Evolutionary conservation across 2,888 invertebrate species (phyloP), one percentile per base, ranked within the genome.

Genomic region (Lasioglossum vierecki): DNA sequence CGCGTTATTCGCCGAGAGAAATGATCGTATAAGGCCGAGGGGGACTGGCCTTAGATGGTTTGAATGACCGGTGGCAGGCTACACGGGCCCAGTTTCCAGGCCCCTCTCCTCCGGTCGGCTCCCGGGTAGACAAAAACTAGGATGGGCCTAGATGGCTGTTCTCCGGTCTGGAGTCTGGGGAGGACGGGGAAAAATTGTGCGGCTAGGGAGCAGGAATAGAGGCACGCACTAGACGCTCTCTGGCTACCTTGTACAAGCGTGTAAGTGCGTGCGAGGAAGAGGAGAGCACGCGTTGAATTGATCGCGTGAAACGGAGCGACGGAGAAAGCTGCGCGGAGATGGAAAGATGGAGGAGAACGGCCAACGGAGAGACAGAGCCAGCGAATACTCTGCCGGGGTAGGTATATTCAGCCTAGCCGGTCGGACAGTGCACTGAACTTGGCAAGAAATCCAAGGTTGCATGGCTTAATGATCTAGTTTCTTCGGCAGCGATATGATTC

Each of bases 361-460:
- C 26, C 30, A 1, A 26, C n/a, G 63, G 63, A 63, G 63, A 30
- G 63, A 63, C 18, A 63, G 63, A 63, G 63, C 77, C 30, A 73
- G 76, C 63, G 68, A 87, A 89, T 90, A 88, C 87, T 83, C 87
- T 83, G 85, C 83, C 82, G 80, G 89, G 83, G 88, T 86, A 91
- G 86, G 83, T 89, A 89, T 87, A 91, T 92, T 89, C 82, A 89
- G 88, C 88, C 85, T 91, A 89, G 89, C 82, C 39, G 88, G 85
- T 88, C 90, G 92, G 90, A 89, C 92, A 91, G 94, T 94, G 93
- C 94, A 94, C 90, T 94, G 94, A 94, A 94, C 94, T 94, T 94
- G 93, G 93, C 93, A 94, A 94, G 93, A 94, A 94, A 93, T 91
- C 91, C 94, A 94, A 94, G 94, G 94, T 93, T 93, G 93, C 91